Evolutionary conservation across 2,797 vertebrate genomes (phyloP).

Genomic region (Betta splendens): DNA sequence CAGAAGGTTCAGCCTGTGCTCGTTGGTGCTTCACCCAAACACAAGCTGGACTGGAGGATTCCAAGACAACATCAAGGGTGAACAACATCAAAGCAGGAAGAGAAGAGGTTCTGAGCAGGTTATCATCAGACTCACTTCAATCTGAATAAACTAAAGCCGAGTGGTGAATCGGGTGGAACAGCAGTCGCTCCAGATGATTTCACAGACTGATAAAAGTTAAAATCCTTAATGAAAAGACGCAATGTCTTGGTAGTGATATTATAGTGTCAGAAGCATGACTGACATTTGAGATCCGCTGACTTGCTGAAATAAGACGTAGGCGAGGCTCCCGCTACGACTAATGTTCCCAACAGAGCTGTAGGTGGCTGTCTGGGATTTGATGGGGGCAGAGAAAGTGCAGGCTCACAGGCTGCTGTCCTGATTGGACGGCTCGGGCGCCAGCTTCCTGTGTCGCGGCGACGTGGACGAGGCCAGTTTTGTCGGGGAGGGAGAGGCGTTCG

Average conservation of each 20-base stretch:
- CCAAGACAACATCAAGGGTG: neutral
- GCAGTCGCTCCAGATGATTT: constrained; percentile 24
- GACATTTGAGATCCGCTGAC: neutral
- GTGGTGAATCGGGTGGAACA: neutral
- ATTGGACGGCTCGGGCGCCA: constrained; percentile 79
- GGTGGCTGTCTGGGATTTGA: constrained; percentile 8
- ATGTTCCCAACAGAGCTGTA: neutral
- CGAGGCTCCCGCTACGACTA: neutral
- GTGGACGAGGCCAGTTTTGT: constrained; percentile 86
- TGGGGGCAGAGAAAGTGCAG: neutral
- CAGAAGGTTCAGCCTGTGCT: constrained; percentile 11
- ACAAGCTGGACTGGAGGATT: constrained; percentile 2
- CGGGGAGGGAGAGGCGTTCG: constrained; percentile 90
- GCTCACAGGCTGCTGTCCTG: constrained; percentile 84
- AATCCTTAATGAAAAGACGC: constrained; percentile 1
- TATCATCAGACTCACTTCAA: constrained; percentile 1
- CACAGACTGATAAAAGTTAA: constrained; percentile 15
- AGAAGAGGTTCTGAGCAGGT: neutral
- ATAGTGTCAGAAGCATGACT: constrained; percentile 3
- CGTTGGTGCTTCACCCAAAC: constrained; percentile 27
- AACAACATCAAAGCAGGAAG: constrained; percentile 7
- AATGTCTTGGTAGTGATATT: constrained; percentile 20
- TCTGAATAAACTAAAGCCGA: constrained; percentile 19
- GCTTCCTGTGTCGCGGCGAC: constrained; percentile 90
- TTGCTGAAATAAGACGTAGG: too few relatives aligned